These are phyloP conservation scores for Riparia riparia DNA, from an alignment of 2,113 vertebrate species.

Conservation along the genomic window DNA sequence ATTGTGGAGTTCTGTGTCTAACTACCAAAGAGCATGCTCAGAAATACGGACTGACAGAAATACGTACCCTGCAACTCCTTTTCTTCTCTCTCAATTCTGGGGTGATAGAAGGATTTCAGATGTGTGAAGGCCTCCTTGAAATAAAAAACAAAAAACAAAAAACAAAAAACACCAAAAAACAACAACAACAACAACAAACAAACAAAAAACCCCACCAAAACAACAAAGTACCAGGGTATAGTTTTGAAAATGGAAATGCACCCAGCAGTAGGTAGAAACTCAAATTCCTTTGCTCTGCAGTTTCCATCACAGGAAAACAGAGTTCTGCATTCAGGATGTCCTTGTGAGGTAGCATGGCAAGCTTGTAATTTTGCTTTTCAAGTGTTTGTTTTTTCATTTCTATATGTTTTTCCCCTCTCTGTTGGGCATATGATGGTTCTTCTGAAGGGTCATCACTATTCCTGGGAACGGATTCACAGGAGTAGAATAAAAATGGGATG, in stretches of 20 bases:
- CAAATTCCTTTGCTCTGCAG: neutral
- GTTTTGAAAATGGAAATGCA: conserved; percentile 45
- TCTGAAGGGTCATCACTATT: neutral
- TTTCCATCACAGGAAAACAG: neutral
- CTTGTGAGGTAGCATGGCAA: neutral
- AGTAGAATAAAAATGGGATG: neutral
- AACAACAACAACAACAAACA: too few species aligned
- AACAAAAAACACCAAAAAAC: too few species aligned
- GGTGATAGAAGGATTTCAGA: neutral
- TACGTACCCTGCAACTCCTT: neutral
- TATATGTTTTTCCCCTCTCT: neutral
- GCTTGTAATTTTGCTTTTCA: neutral
- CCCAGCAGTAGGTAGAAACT: neutral
- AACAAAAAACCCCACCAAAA: too few species aligned
- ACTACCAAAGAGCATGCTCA: neutral
- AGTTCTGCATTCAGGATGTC: neutral
- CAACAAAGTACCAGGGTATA: neutral
- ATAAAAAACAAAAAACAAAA: neutral
- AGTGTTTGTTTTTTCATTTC: neutral
- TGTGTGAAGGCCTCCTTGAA: neutral
- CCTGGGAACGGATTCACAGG: neutral
- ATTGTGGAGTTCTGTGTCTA: neutral
- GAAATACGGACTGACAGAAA: neutral
- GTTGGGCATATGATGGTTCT: neutral
- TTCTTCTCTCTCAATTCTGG: neutral